A percentile compares a stretch with the other conserved stretches of the same genome.
Evolutionary conservation across 1,140 invertebrate species (phyloP).

Genomic region (Acarapis woodi): DNA sequence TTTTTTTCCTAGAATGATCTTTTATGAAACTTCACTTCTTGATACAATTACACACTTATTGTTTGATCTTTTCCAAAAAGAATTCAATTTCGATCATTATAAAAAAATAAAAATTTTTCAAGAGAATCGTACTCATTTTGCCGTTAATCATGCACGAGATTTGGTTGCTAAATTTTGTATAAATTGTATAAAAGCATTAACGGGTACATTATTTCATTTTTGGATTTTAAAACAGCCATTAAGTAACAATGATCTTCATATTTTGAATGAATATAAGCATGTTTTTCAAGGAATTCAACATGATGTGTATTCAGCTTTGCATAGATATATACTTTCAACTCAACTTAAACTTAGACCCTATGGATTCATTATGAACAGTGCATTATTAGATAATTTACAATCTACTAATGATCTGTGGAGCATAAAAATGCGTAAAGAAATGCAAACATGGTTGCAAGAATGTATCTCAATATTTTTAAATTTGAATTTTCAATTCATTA

Average conservation of each 20-base stretch:
- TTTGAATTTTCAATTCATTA: background rate
- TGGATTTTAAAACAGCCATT: background rate
- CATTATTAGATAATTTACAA: background rate
- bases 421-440: background rate
- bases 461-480: background rate
- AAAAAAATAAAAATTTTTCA: no score
- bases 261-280: background rate
- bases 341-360: background rate
- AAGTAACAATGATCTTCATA: background rate
- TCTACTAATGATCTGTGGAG: background rate
- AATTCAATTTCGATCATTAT: no score
- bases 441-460: background rate
- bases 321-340: background rate
- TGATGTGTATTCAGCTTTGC: background rate
- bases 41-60: no score
- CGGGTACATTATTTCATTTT: background rate
- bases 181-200: background rate
- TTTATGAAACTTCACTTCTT: no score
- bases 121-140: background rate
- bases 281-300: background rate
- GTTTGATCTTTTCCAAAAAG: no score
- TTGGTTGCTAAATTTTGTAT: background rate
- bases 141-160: background rate
- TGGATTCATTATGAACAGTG: background rate
- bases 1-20: no score